A percentile compares a stretch with the other conserved stretches of the same genome.
Conservation (phyloP, 2,797 vertebrate species). For the Lutjanus campechanus region DNA sequence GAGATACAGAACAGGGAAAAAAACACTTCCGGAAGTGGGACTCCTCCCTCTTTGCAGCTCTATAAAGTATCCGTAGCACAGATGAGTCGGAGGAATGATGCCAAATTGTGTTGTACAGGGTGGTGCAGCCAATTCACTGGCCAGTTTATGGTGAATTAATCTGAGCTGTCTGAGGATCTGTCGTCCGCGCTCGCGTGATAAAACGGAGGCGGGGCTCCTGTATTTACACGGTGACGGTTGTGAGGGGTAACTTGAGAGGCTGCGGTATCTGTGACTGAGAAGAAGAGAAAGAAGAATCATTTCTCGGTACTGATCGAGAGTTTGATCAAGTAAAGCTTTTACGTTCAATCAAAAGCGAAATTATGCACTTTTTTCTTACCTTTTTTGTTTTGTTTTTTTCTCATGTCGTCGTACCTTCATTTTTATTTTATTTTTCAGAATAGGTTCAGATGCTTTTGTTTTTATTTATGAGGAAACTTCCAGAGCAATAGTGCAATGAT, state of each 20-base stretch:
- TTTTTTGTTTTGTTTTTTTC: slow-evolving; percentile 46
- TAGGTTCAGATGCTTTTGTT: slow-evolving; percentile 64
- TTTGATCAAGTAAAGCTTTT: slow-evolving; percentile 74
- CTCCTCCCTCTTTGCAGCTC: not conserved
- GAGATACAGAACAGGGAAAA: not conserved
- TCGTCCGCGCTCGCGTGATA: not conserved
- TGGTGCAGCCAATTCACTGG: not conserved
- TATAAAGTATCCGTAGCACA: not conserved
- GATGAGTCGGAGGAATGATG: not conserved
- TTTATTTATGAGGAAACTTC: slow-evolving; percentile 84
- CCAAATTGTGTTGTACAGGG: slow-evolving; percentile 3
- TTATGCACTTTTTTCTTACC: slow-evolving; percentile 90
- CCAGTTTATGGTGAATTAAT: not conserved
- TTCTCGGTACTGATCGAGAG: slow-evolving; percentile 59
- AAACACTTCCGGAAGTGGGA: not conserved
- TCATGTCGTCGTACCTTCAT: slow-evolving; percentile 43
- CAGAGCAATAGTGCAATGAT: slow-evolving; percentile 90
- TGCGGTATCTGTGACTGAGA: slow-evolving; percentile 47
- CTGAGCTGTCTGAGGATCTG: slow-evolving; percentile 37
- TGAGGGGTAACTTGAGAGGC: slow-evolving; percentile 25
- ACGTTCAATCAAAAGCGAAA: slow-evolving; percentile 81
- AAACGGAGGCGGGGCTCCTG: not conserved
- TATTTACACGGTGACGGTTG: slow-evolving; percentile 6
- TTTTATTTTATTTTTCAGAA: slow-evolving; percentile 5
- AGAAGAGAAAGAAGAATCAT: slow-evolving; percentile 56